Percentiles rank a stretch among this genome's conserved stretches.
Conservation (phyloP, 2,888 invertebrate genomes). For the Clanis bilineata region DNA sequence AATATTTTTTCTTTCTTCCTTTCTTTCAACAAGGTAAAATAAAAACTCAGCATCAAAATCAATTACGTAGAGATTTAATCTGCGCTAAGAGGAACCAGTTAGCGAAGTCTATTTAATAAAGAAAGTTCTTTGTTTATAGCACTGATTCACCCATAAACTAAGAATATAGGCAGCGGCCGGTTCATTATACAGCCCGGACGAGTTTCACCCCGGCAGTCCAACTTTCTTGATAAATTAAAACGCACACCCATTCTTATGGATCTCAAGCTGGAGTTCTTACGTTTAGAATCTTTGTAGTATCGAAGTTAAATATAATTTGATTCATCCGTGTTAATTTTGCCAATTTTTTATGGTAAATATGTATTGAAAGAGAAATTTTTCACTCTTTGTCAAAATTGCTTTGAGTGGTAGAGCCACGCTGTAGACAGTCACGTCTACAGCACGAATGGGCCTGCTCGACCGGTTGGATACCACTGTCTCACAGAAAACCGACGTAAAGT, state of each 20-base stretch:
- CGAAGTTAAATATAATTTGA: neutral
- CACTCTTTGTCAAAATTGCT: too few species aligned
- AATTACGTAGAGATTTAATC: constrained; percentile 27
- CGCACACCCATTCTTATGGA: neutral
- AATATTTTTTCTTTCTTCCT: neutral
- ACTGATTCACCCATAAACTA: constrained; percentile 12
- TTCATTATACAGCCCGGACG: neutral
- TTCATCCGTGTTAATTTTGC: too few species aligned
- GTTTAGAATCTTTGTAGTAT: neutral
- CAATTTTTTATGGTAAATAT: too few species aligned
- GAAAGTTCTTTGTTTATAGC: constrained; percentile 31
- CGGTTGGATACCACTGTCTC: too few species aligned
- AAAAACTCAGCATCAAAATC: constrained; percentile 15
- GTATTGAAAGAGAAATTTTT: too few species aligned
- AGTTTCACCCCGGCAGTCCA: neutral
- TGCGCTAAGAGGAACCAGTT: constrained; percentile 29
- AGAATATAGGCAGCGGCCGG: constrained; percentile 17
- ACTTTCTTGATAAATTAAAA: constrained; percentile 12
- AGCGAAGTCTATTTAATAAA: constrained; percentile 30
- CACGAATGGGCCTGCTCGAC: too few species aligned
- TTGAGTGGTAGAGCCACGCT: too few species aligned
- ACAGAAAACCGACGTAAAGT: too few species aligned
- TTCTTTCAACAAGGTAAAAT: neutral
- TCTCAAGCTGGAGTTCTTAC: neutral
- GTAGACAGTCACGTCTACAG: too few species aligned